Evolutionary conservation across 1,140 invertebrate species (phyloP).

Genomic region (Tribolium castaneum): DNA sequence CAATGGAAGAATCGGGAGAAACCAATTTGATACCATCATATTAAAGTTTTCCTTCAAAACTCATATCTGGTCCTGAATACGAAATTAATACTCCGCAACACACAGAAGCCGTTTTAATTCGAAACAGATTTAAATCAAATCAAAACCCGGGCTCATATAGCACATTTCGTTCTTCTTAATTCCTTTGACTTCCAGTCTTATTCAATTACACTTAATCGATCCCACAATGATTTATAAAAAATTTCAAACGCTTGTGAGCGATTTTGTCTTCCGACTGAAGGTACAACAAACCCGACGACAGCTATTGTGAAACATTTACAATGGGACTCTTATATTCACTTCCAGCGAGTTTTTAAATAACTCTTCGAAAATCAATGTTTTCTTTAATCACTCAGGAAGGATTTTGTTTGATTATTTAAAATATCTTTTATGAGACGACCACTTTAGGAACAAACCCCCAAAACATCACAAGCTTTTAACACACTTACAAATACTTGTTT

Average conservation of each 20-base stretch:
- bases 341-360: neutral
- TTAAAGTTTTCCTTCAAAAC: constrained; percentile 19
- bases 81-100: constrained; percentile 11
- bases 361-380: neutral
- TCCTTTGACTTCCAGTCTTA: neutral
- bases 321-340: constrained; percentile 9
- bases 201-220: neutral
- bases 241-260: neutral
- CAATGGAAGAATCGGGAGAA: constrained; percentile 35
- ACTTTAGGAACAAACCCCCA: constrained; percentile 2
- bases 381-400: constrained; percentile 6
- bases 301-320: constrained; percentile 2
- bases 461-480: constrained; percentile 30
- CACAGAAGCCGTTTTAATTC: neutral
- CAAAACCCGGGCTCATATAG: neutral
- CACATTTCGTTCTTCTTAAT: neutral
- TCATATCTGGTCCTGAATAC: constrained; percentile 1
- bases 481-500: constrained; percentile 34
- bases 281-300: neutral
- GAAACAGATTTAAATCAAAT: neutral
- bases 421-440: constrained; percentile 24
- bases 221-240: neutral
- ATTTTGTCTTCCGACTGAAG: neutral
- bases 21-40: constrained; percentile 36
- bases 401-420: constrained; percentile 1